Percentiles rank a stretch among this genome's conserved stretches.
phyloP scores from a whole-genome alignment of 2,113 vertebrate genomes.

The Vanacampus margaritifer region DNA sequence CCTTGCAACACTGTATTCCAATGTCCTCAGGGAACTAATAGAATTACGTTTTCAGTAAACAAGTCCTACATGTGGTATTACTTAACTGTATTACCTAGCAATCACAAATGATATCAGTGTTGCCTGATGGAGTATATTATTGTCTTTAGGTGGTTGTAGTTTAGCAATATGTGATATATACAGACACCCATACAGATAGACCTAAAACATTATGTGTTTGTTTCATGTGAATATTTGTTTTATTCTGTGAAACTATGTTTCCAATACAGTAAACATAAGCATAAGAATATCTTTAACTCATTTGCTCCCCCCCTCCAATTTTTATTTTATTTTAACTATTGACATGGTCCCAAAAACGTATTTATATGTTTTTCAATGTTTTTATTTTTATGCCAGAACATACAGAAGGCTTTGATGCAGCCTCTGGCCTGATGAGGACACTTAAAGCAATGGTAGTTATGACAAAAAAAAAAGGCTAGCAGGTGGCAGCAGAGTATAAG shows the following conservation, averaged over 20 bases:
- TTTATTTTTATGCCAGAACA: too few species aligned
- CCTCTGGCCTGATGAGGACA: too few species aligned
- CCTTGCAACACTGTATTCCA: neutral
- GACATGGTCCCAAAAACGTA: too few species aligned
- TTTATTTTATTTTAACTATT: too few species aligned
- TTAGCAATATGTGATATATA: slow-evolving; percentile 12
- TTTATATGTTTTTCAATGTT: too few species aligned
- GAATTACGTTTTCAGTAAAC: slow-evolving; percentile 3
- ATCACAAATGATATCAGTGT: slow-evolving; percentile 5
- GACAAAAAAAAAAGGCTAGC: too few species aligned
- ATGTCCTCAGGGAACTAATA: neutral
- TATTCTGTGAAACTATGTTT: slow-evolving; percentile 39
- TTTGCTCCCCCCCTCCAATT: too few species aligned
- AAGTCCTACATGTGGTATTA: slow-evolving; percentile 5
- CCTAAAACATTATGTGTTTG: neutral
- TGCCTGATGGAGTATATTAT: slow-evolving; percentile 13
- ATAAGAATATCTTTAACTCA: too few species aligned
- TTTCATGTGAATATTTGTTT: slow-evolving; percentile 10
- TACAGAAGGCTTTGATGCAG: too few species aligned
- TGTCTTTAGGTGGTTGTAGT: slow-evolving; percentile 21
- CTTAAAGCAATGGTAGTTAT: too few species aligned
- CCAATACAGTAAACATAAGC: slow-evolving; percentile 26
- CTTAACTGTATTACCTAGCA: slow-evolving; percentile 8
- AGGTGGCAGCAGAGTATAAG: too few species aligned
- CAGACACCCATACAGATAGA: neutral